A percentile compares a stretch with the other conserved stretches of the same genome.
Evolutionary conservation across 2,113 vertebrate species (phyloP).

Genomic region (Spilogale gracilis): DNA sequence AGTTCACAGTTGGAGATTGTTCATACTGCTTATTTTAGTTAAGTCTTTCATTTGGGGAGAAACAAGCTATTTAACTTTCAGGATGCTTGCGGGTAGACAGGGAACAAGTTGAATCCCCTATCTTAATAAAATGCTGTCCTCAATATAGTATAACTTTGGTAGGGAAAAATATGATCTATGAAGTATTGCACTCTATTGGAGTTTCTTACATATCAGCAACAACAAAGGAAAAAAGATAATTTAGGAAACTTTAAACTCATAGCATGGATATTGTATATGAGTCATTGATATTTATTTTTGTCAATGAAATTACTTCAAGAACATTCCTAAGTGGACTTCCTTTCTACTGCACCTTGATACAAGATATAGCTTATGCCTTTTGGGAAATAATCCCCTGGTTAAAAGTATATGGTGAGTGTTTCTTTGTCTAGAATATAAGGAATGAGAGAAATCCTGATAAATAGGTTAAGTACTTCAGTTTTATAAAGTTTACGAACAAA

Average conservation of each 20-base stretch:
- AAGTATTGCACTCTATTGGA: neutral
- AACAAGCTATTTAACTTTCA: conserved; percentile 88
- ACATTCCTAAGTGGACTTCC: neutral
- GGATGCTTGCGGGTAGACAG: conserved; percentile 82
- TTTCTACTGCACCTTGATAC: neutral
- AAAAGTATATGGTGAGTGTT: neutral
- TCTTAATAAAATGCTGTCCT: conserved; percentile 70
- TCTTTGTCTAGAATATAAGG: neutral
- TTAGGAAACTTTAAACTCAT: neutral
- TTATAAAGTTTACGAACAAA: conserved; percentile 32
- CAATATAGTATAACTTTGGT: conserved; percentile 22
- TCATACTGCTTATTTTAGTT: conserved; percentile 91
- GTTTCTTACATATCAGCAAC: neutral
- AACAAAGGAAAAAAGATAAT: neutral
- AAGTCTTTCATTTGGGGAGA: conserved; percentile 89
- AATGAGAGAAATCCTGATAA: conserved; percentile 30
- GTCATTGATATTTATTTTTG: neutral
- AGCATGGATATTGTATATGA: neutral
- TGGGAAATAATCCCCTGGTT: neutral
- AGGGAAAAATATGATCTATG: conserved; percentile 1
- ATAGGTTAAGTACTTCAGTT: neutral
- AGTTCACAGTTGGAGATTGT: conserved; percentile 92
- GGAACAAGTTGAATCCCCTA: conserved; percentile 65
- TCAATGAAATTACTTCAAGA: neutral
- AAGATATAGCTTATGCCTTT: neutral